These are phyloP conservation scores for Gymnoscopelus microlampas DNA, from an alignment of 2,797 vertebrate species.

Conservation along the genomic window DNA sequence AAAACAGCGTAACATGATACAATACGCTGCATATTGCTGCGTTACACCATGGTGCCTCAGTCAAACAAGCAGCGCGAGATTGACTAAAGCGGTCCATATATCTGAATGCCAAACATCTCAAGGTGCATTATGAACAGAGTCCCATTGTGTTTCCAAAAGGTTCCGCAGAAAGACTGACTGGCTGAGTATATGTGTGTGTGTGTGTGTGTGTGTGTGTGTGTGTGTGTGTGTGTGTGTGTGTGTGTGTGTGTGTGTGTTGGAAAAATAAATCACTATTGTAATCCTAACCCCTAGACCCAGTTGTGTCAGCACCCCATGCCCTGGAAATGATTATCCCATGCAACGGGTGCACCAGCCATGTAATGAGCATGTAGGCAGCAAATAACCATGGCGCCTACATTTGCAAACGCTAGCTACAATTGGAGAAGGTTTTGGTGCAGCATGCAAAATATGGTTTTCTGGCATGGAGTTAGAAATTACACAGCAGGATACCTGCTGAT, in stretches of 20 bases:
- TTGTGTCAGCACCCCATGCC: constrained; percentile 39
- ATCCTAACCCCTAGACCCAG: constrained; percentile 45
- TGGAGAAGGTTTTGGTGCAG: constrained; percentile 46
- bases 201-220: constrained; percentile 16
- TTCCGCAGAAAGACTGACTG: constrained; percentile 15
- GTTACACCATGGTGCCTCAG: constrained; percentile 14
- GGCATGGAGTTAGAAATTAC: constrained; percentile 35
- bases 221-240: constrained; percentile 18
- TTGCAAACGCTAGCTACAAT: constrained; percentile 53
- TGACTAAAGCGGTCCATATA: constrained; percentile 49
- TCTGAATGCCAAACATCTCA: constrained; percentile 39
- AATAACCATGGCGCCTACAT: constrained; percentile 73
- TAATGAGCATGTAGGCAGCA: constrained; percentile 57
- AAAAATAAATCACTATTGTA: constrained; percentile 50
- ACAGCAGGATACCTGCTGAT: constrained; percentile 10
- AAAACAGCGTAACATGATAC: too few species aligned
- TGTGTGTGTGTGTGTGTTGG: background rate
- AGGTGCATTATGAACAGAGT: constrained; percentile 62
- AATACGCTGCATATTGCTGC: constrained; percentile 4
- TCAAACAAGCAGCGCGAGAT: constrained; percentile 22
- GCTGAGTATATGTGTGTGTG: constrained; percentile 7
- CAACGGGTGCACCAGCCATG: constrained; percentile 56
- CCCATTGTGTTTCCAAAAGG: constrained; percentile 57
- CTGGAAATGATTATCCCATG: constrained; percentile 55
- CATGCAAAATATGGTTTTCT: constrained; percentile 31